phyloP scores from a whole-genome alignment of 2,797 vertebrate species.

The Coilia nasus region DNA sequence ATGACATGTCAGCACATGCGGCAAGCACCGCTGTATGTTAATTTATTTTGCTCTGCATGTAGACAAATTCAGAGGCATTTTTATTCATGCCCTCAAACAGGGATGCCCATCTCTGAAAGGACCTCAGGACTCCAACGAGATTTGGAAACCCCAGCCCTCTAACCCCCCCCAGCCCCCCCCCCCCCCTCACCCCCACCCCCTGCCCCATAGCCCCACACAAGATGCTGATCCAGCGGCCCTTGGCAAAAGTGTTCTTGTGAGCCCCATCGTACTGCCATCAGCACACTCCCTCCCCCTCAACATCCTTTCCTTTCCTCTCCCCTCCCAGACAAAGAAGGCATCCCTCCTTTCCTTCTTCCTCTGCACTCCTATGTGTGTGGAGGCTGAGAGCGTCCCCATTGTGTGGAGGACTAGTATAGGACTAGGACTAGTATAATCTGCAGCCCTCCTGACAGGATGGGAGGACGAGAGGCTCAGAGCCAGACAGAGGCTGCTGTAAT shows the following conservation, averaged over 20 bases:
- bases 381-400: constrained; percentile 5
- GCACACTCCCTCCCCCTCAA: background rate
- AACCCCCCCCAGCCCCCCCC: too few species aligned
- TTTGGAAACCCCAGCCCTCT: too few species aligned
- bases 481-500: background rate
- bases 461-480: constrained; percentile 25
- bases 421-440: constrained; percentile 5
- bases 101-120: too few species aligned
- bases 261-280: background rate
- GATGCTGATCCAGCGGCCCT: background rate
- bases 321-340: background rate
- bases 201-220: background rate
- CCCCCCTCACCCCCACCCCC: too few species aligned
- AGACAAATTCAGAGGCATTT: background rate
- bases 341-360: constrained; percentile 32
- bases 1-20: too few species aligned
- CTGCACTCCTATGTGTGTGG: background rate
- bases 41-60: background rate
- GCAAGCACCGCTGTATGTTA: too few species aligned
- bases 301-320: background rate
- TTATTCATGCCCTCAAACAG: too few species aligned
- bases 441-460: constrained; percentile 28
- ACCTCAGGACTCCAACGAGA: too few species aligned
- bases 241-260: background rate
- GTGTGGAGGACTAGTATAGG: constrained; percentile 35